These are phyloP conservation scores for Anolis apletophallus DNA, from an alignment of 2,797 vertebrate genomes.

Conservation along the genomic window DNA sequence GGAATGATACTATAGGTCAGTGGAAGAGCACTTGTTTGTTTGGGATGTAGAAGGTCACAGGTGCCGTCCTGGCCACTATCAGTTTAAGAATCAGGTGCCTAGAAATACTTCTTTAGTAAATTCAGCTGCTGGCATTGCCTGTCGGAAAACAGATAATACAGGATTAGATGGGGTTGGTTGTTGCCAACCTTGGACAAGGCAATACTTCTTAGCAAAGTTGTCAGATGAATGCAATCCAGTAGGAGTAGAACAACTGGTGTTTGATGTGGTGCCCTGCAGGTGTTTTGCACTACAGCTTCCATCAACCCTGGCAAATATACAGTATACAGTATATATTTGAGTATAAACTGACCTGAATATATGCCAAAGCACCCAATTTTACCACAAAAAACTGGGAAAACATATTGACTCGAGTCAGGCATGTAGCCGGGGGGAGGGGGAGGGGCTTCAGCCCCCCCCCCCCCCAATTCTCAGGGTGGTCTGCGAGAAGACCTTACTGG, in stretches of 20 bases:
- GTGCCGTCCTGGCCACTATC: neutral
- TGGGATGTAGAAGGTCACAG: neutral
- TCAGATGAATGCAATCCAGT: neutral
- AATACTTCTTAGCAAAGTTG: neutral
- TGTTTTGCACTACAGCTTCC: neutral
- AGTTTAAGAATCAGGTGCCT: too few species aligned
- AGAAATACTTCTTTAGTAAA: neutral
- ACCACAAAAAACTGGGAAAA: too few species aligned
- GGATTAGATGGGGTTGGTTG: neutral
- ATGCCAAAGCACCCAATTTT: too few species aligned
- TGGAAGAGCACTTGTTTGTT: neutral
- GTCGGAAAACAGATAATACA: neutral
- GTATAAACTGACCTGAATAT: too few species aligned
- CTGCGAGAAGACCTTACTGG: too few species aligned
- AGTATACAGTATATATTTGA: too few species aligned
- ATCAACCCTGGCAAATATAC: too few species aligned
- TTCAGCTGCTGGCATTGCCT: neutral
- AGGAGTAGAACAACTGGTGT: neutral
- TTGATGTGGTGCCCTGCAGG: neutral
- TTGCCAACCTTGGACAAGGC: neutral
- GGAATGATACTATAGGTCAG: neutral
- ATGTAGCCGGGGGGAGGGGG: too few species aligned
- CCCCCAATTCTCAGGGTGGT: too few species aligned
- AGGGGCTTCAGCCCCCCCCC: too few species aligned
- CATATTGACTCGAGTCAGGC: too few species aligned